These are phyloP conservation scores for Hartigia nigra DNA, from an alignment of 2,888 invertebrate species.

Conservation along the genomic window DNA sequence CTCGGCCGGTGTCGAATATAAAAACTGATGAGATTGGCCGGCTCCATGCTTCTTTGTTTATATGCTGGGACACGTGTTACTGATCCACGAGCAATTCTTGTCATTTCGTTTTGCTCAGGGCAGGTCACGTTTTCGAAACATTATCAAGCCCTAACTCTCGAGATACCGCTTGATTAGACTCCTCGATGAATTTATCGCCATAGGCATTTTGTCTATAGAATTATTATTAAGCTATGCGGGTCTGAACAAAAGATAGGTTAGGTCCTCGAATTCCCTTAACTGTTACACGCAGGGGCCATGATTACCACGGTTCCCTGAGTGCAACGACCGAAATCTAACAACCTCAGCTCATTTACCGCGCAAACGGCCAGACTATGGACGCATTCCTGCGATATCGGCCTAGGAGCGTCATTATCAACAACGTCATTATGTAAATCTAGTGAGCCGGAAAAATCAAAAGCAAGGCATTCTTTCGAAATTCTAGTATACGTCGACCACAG, in stretches of 20 bases:
- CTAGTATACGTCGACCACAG: not conserved
- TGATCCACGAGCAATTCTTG: conserved; percentile 30
- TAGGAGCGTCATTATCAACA: not conserved
- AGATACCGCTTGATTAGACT: not conserved
- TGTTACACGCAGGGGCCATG: not conserved
- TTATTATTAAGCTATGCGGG: not conserved
- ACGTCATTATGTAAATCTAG: not conserved
- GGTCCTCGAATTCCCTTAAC: not conserved
- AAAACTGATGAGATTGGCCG: conserved; percentile 44
- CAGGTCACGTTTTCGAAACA: not conserved
- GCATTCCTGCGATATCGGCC: not conserved
- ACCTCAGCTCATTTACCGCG: not conserved
- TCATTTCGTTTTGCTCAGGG: not conserved
- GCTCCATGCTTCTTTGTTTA: conserved; percentile 64
- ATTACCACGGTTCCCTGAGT: not conserved
- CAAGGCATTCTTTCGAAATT: not conserved
- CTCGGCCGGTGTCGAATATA: conserved; percentile 28
- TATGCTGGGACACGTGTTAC: conserved; percentile 46
- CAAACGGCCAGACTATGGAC: not conserved
- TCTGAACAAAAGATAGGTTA: not conserved
- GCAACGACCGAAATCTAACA: not conserved
- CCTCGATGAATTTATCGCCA: not conserved
- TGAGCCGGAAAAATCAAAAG: not conserved
- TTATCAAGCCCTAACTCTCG: not conserved
- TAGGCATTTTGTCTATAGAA: not conserved